Evolutionary conservation across 2,888 invertebrate species (phyloP).

Genomic region (Chymomyza fuscimana): DNA sequence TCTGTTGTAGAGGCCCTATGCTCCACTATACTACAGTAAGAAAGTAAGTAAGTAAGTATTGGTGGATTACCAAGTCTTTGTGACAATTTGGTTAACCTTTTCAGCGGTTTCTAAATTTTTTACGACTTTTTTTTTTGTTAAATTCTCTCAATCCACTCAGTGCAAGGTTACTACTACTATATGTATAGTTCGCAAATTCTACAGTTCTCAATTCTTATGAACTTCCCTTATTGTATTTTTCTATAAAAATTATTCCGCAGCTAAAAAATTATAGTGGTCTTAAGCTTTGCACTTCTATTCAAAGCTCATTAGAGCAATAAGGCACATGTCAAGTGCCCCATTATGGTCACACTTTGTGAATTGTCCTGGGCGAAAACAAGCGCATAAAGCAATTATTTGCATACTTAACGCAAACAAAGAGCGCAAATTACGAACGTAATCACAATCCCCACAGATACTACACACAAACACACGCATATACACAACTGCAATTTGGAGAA

Average conservation of each 20-base stretch:
- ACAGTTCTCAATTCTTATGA: too few species aligned
- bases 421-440: constrained; percentile 56
- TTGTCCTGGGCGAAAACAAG: constrained; percentile 40
- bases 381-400: constrained; percentile 68
- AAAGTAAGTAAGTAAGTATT: too few species aligned
- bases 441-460: constrained; percentile 7
- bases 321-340: constrained; percentile 38
- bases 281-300: background rate
- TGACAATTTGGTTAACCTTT: too few species aligned
- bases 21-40: too few species aligned
- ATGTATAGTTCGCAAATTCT: too few species aligned
- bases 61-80: too few species aligned
- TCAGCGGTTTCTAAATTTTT: too few species aligned
- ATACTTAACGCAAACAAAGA: constrained; percentile 56
- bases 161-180: too few species aligned
- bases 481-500: background rate
- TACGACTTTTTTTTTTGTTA: too few species aligned
- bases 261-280: background rate
- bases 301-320: constrained; percentile 54
- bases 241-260: background rate
- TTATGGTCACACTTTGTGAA: constrained; percentile 38
- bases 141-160: too few species aligned
- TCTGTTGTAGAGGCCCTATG: too few species aligned
- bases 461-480: background rate
- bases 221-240: too few species aligned